These are phyloP conservation scores for Drosophila littoralis DNA, from an alignment of 1,140 invertebrate species.

Conservation along the genomic window DNA sequence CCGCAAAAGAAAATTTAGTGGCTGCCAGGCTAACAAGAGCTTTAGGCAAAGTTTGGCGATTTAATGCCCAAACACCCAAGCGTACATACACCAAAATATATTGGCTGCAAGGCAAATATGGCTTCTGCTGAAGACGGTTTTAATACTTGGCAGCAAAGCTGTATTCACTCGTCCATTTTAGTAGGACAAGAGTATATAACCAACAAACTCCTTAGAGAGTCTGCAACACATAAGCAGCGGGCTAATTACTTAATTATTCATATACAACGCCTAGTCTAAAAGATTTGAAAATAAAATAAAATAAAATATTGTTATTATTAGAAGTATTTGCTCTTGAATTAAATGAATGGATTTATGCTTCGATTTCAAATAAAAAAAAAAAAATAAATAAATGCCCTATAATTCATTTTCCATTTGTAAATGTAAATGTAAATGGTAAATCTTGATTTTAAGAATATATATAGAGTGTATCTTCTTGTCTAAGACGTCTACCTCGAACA, in stretches of 20 bases:
- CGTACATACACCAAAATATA: conserved; percentile 13
- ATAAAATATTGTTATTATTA: too few species aligned
- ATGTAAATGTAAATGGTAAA: too few species aligned
- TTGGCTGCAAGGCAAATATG: not conserved
- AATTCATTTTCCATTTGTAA: too few species aligned
- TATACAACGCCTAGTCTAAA: conserved; percentile 48
- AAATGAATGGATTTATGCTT: too few species aligned
- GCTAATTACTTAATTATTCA: conserved; percentile 69
- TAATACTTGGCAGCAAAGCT: conserved; percentile 60
- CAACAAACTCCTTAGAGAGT: conserved; percentile 36
- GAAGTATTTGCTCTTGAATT: too few species aligned
- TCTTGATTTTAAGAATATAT: too few species aligned
- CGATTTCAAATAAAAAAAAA: too few species aligned
- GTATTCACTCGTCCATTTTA: conserved; percentile 40
- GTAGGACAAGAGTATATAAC: too few species aligned
- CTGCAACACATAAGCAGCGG: conserved; percentile 18
- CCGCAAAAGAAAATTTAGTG: conserved; percentile 62
- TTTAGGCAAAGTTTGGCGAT: conserved; percentile 48
- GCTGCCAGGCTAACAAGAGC: conserved; percentile 20
- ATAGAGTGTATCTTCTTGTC: too few species aligned
- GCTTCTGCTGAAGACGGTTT: conserved; percentile 67
- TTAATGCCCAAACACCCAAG: conserved; percentile 14
- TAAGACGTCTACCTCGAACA: conserved; percentile 5
- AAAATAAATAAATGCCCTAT: too few species aligned
- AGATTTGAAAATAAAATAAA: not conserved